These are phyloP conservation scores for Peromyscus nudipes DNA, from an alignment of 2,797 vertebrate genomes.

Conservation along the genomic window DNA sequence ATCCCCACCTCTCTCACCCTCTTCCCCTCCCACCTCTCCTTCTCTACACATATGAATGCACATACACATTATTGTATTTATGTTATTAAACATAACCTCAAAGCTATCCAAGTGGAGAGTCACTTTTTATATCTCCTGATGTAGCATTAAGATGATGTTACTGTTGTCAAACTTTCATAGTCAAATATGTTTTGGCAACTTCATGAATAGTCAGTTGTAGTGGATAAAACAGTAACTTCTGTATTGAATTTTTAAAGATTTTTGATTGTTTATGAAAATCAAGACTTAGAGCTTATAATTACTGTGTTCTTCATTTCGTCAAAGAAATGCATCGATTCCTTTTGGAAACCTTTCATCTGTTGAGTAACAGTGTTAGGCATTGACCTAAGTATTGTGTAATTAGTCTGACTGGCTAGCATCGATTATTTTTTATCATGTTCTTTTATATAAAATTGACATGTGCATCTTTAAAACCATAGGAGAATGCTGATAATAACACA, in stretches of 20 bases:
- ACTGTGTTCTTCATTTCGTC: conserved; percentile 45
- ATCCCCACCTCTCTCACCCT: not conserved
- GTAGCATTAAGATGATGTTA: conserved; percentile 53
- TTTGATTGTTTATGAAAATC: conserved; percentile 37
- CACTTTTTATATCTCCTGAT: conserved; percentile 56
- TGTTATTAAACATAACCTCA: not conserved
- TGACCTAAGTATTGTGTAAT: conserved; percentile 27
- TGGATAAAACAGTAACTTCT: conserved; percentile 45
- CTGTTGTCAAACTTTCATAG: conserved; percentile 54
- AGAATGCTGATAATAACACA: conserved; percentile 61
- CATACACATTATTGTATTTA: conserved; percentile 7
- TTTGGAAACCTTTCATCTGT: conserved; percentile 52
- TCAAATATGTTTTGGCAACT: conserved; percentile 54
- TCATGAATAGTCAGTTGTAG: conserved; percentile 53
- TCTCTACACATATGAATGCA: not conserved
- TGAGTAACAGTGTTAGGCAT: conserved; percentile 11
- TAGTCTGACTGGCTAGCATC: not conserved
- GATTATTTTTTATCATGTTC: not conserved
- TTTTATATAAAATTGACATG: conserved; percentile 67
- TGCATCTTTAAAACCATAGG: conserved; percentile 59
- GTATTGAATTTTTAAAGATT: conserved; percentile 54
- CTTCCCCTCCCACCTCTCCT: not conserved
- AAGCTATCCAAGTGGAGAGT: conserved; percentile 46
- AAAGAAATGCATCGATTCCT: conserved; percentile 61
- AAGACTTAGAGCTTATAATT: conserved; percentile 56